phyloP scores from a whole-genome alignment of 92 coral and sea anemone species.

The Plumapathes pennacea region DNA sequence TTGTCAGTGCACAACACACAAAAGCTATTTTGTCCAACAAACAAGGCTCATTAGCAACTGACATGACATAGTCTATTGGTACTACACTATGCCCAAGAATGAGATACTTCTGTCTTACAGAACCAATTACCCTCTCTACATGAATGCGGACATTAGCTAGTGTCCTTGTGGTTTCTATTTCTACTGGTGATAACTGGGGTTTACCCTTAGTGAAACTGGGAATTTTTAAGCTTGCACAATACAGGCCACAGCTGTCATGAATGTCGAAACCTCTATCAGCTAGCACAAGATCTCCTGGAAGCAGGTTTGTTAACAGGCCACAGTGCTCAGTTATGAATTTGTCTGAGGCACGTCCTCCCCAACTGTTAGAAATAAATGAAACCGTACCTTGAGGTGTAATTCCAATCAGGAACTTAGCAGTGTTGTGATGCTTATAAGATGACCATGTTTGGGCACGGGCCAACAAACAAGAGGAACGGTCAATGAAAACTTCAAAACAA shows the following conservation, averaged over 20 bases:
- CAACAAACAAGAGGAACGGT: constrained; percentile 38
- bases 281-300: constrained; percentile 60
- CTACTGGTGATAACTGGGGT: constrained; percentile 41
- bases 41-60: constrained; percentile 34
- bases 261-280: constrained; percentile 48
- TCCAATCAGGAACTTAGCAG: constrained; percentile 39
- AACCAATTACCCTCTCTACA: constrained; percentile 39
- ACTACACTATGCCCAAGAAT: constrained; percentile 55
- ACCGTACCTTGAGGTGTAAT: constrained; percentile 68
- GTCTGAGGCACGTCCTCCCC: constrained; percentile 69
- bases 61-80: constrained; percentile 45
- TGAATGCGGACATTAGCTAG: constrained; percentile 66
- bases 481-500: constrained; percentile 68
- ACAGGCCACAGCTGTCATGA: constrained; percentile 32
- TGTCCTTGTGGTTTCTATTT: constrained; percentile 44
- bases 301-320: constrained; percentile 48
- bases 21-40: constrained; percentile 58
- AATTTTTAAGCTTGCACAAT: constrained; percentile 27
- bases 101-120: constrained; percentile 40
- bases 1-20: constrained; percentile 70
- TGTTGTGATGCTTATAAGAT: constrained; percentile 38
- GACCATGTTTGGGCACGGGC: constrained; percentile 63
- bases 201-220: constrained; percentile 49
- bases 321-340: constrained; percentile 60
- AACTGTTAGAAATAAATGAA: constrained; percentile 53